Evolutionary conservation across 2,113 vertebrate species (phyloP).

Genomic region (Sinocyclocheilus anshuiensis): DNA sequence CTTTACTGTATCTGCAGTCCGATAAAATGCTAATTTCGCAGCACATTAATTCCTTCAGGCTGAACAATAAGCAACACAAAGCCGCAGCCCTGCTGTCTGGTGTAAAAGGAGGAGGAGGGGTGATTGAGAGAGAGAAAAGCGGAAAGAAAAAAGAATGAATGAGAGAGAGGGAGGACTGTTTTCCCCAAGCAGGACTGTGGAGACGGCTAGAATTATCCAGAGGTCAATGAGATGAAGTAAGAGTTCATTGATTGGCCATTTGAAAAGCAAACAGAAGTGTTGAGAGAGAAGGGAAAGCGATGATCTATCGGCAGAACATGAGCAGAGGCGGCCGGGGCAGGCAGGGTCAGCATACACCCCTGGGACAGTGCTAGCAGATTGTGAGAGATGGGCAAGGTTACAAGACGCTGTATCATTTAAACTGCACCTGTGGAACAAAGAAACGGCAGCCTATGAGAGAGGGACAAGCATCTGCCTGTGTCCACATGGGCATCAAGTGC

Average conservation of each 20-base stretch:
- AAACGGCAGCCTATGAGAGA: not conserved
- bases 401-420: conserved; percentile 45
- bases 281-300: conserved; percentile 66
- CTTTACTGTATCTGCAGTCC: conserved; percentile 97
- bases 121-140: conserved; percentile 25
- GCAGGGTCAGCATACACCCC: conserved; percentile 37
- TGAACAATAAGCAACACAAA: conserved; percentile 96
- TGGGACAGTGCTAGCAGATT: conserved; percentile 13
- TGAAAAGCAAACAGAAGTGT: conserved; percentile 79
- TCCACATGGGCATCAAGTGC: not conserved
- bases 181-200: conserved; percentile 14
- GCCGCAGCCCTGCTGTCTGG: conserved; percentile 85
- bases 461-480: not conserved
- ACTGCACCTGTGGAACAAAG: conserved; percentile 29
- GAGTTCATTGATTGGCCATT: conserved; percentile 82
- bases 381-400: conserved; percentile 25
- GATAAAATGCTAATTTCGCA: conserved; percentile 99
- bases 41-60: conserved; percentile 98
- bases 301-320: conserved; percentile 77
- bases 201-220: conserved; percentile 86
- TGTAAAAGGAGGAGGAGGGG: conserved; percentile 18
- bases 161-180: conserved; percentile 29
- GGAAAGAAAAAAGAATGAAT: conserved; percentile 4
- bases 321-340: conserved; percentile 67
- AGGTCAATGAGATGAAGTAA: conserved; percentile 91